phyloP scores from a whole-genome alignment of 2,113 vertebrate species.

The Progne subis region DNA sequence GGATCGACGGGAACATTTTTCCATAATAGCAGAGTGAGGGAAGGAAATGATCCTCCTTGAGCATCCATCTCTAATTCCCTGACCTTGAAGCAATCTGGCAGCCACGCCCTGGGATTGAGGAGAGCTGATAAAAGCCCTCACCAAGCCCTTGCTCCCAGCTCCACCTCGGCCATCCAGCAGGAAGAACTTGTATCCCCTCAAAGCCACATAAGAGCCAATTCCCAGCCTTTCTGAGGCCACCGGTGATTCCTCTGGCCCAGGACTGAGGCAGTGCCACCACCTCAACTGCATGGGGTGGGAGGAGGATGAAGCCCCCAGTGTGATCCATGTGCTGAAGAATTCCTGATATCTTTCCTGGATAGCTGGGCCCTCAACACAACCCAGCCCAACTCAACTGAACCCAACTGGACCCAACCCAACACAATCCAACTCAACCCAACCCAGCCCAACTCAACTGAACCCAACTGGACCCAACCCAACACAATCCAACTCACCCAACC shows the following conservation, averaged over 20 bases:
- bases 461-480: not conserved
- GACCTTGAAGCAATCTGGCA: slow-evolving; percentile 33
- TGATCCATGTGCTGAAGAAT: not conserved
- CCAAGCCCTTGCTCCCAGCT: slow-evolving; percentile 9
- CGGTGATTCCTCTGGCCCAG: not conserved
- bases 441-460: not conserved
- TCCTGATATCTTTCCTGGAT: not conserved
- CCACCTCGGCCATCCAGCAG: not conserved
- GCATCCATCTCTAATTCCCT: not conserved
- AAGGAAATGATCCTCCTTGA: not conserved
- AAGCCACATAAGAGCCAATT: not conserved
- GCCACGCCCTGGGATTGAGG: not conserved
- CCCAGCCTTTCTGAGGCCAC: not conserved
- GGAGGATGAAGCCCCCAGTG: not conserved
- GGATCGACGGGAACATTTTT: not conserved
- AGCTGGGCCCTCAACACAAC: too few relatives aligned
- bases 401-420: too few relatives aligned
- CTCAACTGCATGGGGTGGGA: not conserved
- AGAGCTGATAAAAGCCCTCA: not conserved
- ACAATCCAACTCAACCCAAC: too few relatives aligned
- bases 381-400: too few relatives aligned
- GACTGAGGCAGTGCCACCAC: not conserved
- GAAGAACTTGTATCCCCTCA: not conserved
- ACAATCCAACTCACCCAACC: not conserved
- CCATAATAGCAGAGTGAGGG: not conserved